phyloP scores from a whole-genome alignment of 2,113 vertebrate species.

The Zosterops borbonicus region DNA sequence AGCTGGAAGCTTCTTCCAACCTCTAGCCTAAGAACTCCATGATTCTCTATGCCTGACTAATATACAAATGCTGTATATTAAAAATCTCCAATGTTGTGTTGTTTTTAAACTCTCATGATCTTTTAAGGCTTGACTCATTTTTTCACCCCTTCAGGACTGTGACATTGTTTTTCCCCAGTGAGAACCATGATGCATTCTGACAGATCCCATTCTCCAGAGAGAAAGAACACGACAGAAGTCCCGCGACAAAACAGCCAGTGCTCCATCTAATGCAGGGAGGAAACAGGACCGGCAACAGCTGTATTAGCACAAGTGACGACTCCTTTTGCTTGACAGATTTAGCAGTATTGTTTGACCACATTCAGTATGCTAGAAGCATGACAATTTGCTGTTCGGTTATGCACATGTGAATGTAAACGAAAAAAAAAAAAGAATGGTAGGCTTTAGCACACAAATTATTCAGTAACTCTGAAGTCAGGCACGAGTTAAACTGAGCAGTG shows the following conservation, averaged over 20 bases:
- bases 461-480: not conserved
- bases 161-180: not conserved
- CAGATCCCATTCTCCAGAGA: slow-evolving; percentile 10
- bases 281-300: not conserved
- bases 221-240: not conserved
- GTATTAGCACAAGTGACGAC: not conserved
- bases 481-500: not conserved
- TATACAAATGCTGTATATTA: not conserved
- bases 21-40: not conserved
- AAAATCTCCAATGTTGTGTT: not conserved
- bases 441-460: not conserved
- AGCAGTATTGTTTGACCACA: not conserved
- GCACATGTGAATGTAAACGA: not conserved
- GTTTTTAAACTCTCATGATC: not conserved
- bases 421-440: not conserved
- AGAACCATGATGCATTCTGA: not conserved
- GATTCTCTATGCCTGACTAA: not conserved
- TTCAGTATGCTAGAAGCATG: not conserved
- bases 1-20: not conserved
- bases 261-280: not conserved
- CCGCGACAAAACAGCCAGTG: not conserved
- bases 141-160: not conserved
- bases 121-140: not conserved
- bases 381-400: not conserved
- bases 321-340: not conserved